Percentiles rank a stretch among this genome's conserved stretches.
Conservation (phyloP, 2,797 vertebrate genomes). For the Hemibagrus guttatus region DNA sequence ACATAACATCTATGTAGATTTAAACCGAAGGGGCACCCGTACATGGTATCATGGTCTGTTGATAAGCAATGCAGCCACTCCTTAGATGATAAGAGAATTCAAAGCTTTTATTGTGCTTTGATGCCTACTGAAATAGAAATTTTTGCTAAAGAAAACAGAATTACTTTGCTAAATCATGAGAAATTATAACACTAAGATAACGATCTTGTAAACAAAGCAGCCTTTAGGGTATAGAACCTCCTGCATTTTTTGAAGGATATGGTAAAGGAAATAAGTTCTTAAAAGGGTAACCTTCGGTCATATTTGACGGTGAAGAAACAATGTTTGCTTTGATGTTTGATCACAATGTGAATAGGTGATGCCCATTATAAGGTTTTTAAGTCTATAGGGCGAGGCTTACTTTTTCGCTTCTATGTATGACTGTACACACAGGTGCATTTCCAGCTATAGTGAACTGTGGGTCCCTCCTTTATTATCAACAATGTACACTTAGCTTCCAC, state of each 20-base stretch:
- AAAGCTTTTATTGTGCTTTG: constrained; percentile 36
- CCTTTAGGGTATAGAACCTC: not conserved
- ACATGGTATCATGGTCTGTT: constrained; percentile 34
- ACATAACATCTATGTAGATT: constrained; percentile 34
- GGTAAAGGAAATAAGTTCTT: not conserved
- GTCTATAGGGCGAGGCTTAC: constrained; percentile 38
- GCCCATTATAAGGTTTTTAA: constrained; percentile 17
- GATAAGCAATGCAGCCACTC: constrained; percentile 45
- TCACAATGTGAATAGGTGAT: constrained; percentile 24
- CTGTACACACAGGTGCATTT: constrained; percentile 45
- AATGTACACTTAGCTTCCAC: constrained; percentile 1
- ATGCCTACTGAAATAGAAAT: constrained; percentile 32
- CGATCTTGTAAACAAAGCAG: not conserved
- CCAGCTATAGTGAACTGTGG: constrained; percentile 4
- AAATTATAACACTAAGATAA: not conserved
- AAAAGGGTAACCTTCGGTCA: not conserved
- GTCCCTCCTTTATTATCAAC: constrained; percentile 8
- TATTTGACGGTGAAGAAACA: not conserved
- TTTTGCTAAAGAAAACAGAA: constrained; percentile 38
- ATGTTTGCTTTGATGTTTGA: constrained; percentile 41
- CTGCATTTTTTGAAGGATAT: not conserved
- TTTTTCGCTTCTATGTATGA: not conserved
- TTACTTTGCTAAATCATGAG: constrained; percentile 37
- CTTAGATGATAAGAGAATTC: constrained; percentile 52
- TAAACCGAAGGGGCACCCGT: constrained; percentile 29